phyloP scores from a whole-genome alignment of 2,888 invertebrate genomes.

The Hypsopygia costalis region DNA sequence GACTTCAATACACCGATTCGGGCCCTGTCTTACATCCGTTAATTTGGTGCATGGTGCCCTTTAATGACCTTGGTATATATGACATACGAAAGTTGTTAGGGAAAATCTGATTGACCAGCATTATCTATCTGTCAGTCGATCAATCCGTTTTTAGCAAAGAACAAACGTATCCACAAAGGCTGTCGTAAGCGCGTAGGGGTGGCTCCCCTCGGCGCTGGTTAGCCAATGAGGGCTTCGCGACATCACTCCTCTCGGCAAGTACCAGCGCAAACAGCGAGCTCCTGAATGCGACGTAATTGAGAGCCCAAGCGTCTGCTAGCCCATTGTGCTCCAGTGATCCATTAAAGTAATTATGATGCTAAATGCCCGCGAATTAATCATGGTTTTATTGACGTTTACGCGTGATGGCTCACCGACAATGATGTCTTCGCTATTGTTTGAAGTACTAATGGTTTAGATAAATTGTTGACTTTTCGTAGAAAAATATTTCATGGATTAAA shows the following conservation, averaged over 20 bases:
- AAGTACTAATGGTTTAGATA: neutral
- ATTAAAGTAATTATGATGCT: conserved; percentile 65
- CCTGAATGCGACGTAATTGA: conserved; percentile 71
- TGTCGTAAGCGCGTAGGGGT: conserved; percentile 30
- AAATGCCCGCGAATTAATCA: conserved; percentile 64
- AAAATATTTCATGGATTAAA: too few species aligned
- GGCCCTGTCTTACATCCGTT: too few species aligned
- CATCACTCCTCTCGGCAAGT: conserved; percentile 30
- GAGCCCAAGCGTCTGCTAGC: conserved; percentile 50
- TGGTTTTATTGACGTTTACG: conserved; percentile 61
- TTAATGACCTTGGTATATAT: too few species aligned
- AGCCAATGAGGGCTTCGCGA: conserved; percentile 64
- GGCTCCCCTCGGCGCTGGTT: conserved; percentile 34
- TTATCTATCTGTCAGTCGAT: too few species aligned
- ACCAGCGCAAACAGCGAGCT: conserved; percentile 60
- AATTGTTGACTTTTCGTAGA: conserved; percentile 1
- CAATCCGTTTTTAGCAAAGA: too few species aligned
- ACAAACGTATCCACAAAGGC: conserved; percentile 13
- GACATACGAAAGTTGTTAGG: too few species aligned
- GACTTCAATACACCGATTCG: too few species aligned
- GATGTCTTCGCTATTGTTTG: conserved; percentile 11
- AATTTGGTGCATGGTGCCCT: too few species aligned
- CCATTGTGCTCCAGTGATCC: conserved; percentile 53
- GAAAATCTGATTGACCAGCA: too few species aligned
- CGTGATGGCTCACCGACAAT: conserved; percentile 35